A percentile compares a stretch with the other conserved stretches of the same genome.
Conservation (phyloP, 2,797 vertebrate genomes). For the Hozukius guyotensis region DNA sequence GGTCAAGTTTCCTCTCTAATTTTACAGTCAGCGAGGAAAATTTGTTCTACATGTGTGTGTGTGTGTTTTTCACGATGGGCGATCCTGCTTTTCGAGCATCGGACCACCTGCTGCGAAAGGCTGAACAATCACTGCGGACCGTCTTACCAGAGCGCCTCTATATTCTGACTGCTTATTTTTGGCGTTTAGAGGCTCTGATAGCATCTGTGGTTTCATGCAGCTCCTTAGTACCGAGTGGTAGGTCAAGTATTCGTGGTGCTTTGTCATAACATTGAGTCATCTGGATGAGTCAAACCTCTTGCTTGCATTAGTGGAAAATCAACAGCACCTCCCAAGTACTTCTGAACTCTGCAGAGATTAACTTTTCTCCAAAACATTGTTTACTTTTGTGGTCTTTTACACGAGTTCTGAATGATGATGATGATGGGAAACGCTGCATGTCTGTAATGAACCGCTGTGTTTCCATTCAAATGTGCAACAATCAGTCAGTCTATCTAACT, state of each 20-base stretch:
- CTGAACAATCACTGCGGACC: neutral
- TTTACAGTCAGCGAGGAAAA: neutral
- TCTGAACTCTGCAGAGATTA: neutral
- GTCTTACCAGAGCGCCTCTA: neutral
- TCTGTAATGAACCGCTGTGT: neutral
- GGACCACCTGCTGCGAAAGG: neutral
- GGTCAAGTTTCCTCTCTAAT: neutral
- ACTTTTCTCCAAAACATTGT: neutral
- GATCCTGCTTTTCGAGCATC: neutral
- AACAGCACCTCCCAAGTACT: neutral
- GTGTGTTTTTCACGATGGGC: neutral
- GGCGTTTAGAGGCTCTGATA: neutral
- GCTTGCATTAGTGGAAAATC: neutral
- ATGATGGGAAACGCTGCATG: neutral
- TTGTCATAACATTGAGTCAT: constrained; percentile 11
- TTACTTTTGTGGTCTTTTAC: neutral
- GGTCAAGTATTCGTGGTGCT: neutral
- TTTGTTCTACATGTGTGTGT: neutral
- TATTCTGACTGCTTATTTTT: neutral
- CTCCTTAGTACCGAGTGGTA: neutral
- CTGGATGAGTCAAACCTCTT: neutral
- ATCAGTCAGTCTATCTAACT: too few relatives aligned
- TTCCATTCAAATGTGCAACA: neutral
- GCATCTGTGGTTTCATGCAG: neutral
- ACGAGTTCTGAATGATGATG: neutral